Percentiles rank a stretch among this genome's conserved stretches.
Conservation (phyloP, 2,113 vertebrate species). For the Atherinomorus stipes region DNA sequence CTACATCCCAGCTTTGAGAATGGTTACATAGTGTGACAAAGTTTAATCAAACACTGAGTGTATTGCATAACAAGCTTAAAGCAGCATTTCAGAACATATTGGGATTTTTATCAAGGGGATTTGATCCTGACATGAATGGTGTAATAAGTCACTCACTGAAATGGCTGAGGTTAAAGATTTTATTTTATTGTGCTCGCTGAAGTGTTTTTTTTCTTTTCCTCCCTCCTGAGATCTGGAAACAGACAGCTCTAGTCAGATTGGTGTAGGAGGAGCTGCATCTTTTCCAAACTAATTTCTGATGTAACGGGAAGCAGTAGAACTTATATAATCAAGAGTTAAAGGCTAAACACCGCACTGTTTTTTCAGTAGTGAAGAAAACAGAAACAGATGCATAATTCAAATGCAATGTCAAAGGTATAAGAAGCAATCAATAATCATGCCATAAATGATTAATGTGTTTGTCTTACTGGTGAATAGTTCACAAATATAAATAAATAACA, state of each 20-base stretch:
- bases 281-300: slow-evolving; percentile 29
- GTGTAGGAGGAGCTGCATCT: slow-evolving; percentile 33
- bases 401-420: neutral
- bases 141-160: slow-evolving; percentile 37
- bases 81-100: slow-evolving; percentile 32
- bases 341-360: neutral
- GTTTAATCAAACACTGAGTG: slow-evolving; percentile 50
- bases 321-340: slow-evolving; percentile 46
- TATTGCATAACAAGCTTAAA: slow-evolving; percentile 55
- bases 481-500: no score
- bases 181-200: slow-evolving; percentile 8
- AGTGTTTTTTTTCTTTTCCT: neutral
- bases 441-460: no score
- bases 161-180: slow-evolving; percentile 24
- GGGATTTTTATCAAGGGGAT: slow-evolving; percentile 40
- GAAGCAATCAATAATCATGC: no score
- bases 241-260: slow-evolving; percentile 25
- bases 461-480: no score
- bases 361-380: neutral
- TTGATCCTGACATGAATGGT: slow-evolving; percentile 10
- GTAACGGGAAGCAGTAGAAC: slow-evolving; percentile 20
- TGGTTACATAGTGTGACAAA: slow-evolving; percentile 39
- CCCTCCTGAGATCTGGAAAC: slow-evolving; percentile 20
- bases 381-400: neutral
- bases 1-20: slow-evolving; percentile 40